Conservation (phyloP, 2,888 invertebrate species). For the Heliconius charithonia region DNA sequence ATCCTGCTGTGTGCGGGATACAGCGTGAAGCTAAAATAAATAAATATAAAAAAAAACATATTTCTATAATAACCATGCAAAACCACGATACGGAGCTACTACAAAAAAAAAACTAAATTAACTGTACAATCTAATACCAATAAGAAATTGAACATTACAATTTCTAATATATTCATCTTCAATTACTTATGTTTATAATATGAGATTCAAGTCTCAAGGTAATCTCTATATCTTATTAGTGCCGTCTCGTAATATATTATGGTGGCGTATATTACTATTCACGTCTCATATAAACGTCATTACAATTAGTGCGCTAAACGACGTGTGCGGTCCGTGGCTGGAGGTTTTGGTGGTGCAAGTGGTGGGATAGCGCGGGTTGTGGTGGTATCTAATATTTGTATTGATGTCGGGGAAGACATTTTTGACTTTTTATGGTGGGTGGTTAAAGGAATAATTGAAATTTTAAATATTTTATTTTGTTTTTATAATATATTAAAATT, state of each 20-base stretch:
- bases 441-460: too few relatives aligned
- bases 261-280: constrained; percentile 79
- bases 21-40: too few relatives aligned
- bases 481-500: too few relatives aligned
- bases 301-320: constrained; percentile 78
- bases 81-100: background rate
- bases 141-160: constrained; percentile 1
- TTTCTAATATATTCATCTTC: constrained; percentile 29
- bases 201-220: constrained; percentile 59
- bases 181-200: constrained; percentile 23
- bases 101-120: constrained; percentile 1
- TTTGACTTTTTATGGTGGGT: too few relatives aligned
- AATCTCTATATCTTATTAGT: constrained; percentile 54
- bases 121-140: constrained; percentile 11
- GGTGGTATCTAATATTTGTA: background rate
- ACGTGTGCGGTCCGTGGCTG: constrained; percentile 75
- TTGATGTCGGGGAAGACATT: too few relatives aligned
- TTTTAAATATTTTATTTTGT: too few relatives aligned
- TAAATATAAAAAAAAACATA: too few relatives aligned
- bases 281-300: constrained; percentile 82
- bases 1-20: too few relatives aligned
- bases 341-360: constrained; percentile 44
- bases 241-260: constrained; percentile 81
- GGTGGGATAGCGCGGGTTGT: constrained; percentile 46
- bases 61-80: background rate